phyloP scores from a whole-genome alignment of 2,797 vertebrate genomes.

The Tenualosa ilisha region DNA sequence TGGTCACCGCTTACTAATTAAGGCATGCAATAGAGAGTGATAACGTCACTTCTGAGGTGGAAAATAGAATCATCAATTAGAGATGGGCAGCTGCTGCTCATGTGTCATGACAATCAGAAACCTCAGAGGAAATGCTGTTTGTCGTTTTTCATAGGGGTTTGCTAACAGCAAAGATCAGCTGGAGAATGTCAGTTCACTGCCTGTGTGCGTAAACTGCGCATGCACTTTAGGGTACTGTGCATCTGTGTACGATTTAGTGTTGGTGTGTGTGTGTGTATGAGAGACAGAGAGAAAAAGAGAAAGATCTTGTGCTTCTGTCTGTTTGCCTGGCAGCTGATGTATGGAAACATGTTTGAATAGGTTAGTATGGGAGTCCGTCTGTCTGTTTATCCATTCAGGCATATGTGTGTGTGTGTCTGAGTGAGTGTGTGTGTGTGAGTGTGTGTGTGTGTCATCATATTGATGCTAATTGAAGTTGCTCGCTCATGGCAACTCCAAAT shows the following conservation, averaged over 20 bases:
- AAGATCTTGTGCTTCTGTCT: neutral
- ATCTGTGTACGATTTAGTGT: neutral
- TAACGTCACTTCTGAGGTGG: neutral
- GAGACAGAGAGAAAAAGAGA: neutral
- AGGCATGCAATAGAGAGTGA: neutral
- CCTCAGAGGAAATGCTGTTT: neutral
- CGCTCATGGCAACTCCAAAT: slow-evolving; percentile 37
- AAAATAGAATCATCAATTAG: neutral
- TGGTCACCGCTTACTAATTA: neutral
- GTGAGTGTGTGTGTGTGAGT: slow-evolving; percentile 14
- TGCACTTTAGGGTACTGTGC: neutral
- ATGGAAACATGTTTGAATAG: no score
- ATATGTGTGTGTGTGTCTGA: neutral
- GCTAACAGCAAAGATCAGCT: neutral
- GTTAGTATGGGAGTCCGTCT: neutral
- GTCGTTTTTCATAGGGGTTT: no score
- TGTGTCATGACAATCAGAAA: neutral
- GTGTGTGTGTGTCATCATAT: neutral
- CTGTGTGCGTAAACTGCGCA: neutral
- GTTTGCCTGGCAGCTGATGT: neutral
- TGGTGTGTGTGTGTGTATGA: neutral
- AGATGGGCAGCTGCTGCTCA: slow-evolving; percentile 1
- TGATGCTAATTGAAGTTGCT: slow-evolving; percentile 50
- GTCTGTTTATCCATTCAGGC: neutral
- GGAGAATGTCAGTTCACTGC: neutral